Evolutionary conservation across 2,888 invertebrate genomes (phyloP).

Genomic region (Tipula helvola): DNA sequence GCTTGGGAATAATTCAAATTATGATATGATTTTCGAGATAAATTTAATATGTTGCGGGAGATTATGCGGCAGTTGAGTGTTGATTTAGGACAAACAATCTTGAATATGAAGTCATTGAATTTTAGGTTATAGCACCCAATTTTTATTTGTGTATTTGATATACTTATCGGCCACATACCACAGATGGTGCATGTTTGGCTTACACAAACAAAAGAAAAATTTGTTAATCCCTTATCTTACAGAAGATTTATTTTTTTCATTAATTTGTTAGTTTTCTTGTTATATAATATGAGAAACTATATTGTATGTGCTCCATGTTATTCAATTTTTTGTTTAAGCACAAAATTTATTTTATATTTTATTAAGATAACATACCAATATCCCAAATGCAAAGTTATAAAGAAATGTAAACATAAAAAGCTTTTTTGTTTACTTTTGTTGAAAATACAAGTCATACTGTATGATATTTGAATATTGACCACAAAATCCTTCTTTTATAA

Average conservation of each 20-base stretch:
- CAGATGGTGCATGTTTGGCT: neutral
- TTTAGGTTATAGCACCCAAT: neutral
- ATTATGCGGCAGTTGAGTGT: neutral
- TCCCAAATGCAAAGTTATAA: too few relatives aligned
- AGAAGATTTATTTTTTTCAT: neutral
- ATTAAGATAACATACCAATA: too few relatives aligned
- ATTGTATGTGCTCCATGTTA: too few relatives aligned
- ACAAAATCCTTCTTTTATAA: too few relatives aligned
- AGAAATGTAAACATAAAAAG: too few relatives aligned
- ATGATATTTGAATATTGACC: too few relatives aligned
- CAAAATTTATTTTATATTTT: too few relatives aligned
- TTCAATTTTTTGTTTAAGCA: too few relatives aligned
- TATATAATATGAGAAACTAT: too few relatives aligned
- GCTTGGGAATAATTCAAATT: neutral
- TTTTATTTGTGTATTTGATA: neutral
- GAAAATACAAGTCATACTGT: too few relatives aligned
- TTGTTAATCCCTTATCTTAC: neutral
- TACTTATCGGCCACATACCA: neutral
- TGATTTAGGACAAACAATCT: neutral
- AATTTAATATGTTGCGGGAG: neutral
- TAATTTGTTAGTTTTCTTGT: neutral
- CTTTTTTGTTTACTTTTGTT: too few relatives aligned
- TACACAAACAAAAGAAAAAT: neutral
- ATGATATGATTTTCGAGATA: neutral
- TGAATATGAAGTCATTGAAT: neutral